phyloP scores from a whole-genome alignment of 2,113 vertebrate species.

The Rallus limicola region DNA sequence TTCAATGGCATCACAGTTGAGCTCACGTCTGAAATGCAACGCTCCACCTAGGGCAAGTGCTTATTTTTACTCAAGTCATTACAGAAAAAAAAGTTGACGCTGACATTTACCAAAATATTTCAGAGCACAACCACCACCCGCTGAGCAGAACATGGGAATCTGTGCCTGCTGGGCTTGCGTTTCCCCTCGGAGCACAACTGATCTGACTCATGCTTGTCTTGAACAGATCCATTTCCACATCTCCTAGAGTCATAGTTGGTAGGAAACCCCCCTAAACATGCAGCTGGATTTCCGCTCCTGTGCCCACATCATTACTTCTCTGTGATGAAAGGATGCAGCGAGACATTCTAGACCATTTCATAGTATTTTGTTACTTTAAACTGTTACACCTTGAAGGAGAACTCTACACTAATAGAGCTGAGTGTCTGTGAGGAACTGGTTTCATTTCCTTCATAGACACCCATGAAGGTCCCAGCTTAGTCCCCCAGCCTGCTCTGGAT shows the following conservation, averaged over 20 bases:
- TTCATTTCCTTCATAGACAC: neutral
- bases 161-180: neutral
- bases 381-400: neutral
- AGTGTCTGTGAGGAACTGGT: neutral
- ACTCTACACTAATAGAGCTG: neutral
- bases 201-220: neutral
- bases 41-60: constrained; percentile 26
- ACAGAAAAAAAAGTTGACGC: constrained; percentile 13
- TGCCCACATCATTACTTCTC: neutral
- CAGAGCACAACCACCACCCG: neutral
- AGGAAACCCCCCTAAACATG: neutral
- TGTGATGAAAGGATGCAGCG: neutral
- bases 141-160: constrained; percentile 19
- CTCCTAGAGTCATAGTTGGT: neutral
- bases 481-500: neutral
- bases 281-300: neutral
- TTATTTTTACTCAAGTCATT: constrained; percentile 57
- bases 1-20: constrained; percentile 14
- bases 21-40: neutral
- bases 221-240: neutral
- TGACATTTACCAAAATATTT: constrained; percentile 61
- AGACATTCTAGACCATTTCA: neutral
- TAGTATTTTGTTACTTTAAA: neutral
- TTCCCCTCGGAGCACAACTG: neutral
- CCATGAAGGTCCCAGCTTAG: neutral